These are phyloP conservation scores for Valencia hispanica DNA, from an alignment of 2,797 vertebrate genomes.

Conservation along the genomic window DNA sequence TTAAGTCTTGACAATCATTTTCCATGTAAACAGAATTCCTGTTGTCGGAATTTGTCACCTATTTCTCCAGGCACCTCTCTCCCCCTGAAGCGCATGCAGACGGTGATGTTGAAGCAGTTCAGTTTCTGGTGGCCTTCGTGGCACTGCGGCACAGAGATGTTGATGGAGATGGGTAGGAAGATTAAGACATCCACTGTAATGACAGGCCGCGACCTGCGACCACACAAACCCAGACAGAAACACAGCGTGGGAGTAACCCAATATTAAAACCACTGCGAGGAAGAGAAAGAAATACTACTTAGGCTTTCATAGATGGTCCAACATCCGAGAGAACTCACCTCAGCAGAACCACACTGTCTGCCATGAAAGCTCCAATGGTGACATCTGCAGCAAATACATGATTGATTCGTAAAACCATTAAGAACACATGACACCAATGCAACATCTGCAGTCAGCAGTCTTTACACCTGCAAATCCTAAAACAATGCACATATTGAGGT, in stretches of 20 bases:
- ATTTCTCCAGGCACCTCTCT: conserved; percentile 91
- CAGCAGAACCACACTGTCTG: conserved; percentile 91
- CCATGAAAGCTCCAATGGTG: conserved; percentile 95
- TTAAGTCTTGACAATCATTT: background rate
- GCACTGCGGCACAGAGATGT: conserved; percentile 95
- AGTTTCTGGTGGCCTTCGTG: conserved; percentile 88
- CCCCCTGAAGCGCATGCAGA: conserved; percentile 90
- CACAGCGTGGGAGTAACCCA: conserved; percentile 26
- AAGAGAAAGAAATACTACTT: conserved; percentile 11
- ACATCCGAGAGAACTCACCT: conserved; percentile 82
- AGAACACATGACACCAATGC: conserved; percentile 15
- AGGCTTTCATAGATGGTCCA: background rate
- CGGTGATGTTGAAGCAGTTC: conserved; percentile 90
- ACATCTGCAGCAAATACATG: conserved; percentile 86
- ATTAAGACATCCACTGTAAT: conserved; percentile 91
- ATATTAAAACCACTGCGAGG: conserved; percentile 11
- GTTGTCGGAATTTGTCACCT: conserved; percentile 74
- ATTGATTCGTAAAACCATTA: conserved; percentile 16
- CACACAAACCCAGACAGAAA: conserved; percentile 40
- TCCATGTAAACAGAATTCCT: background rate
- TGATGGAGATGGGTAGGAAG: conserved; percentile 91
- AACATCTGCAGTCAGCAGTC: conserved; percentile 29
- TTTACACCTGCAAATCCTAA: conserved; percentile 53
- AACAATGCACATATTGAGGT: conserved; percentile 67
- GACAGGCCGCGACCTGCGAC: conserved; percentile 89